Evolutionary conservation across 1,140 invertebrate species (phyloP), one percentile per base, ranked within the genome.

Genomic region (Pseudomyrmex concolor): DNA sequence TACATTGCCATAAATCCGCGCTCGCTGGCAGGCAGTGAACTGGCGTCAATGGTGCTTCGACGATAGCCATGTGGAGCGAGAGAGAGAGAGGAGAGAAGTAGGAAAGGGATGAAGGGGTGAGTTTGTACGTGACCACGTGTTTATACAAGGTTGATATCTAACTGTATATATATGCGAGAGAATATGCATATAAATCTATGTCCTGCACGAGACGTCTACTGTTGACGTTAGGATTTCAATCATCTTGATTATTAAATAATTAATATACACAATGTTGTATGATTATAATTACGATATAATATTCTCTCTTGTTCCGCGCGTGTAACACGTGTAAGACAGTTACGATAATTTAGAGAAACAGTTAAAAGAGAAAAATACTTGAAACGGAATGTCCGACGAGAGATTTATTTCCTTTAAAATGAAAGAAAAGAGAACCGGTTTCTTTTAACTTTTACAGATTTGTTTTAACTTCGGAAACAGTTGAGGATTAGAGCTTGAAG

Each of bases 11-110:
- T 94, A 94, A 94, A 94, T 94, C 90, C 88, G 86, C 83, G 89
- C 48, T 72, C 48, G 77, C 84, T 89, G 89, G 90, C 91, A 92
- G 89, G 89, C 91, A 90, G 91, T 91, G 91, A 93, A 93, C 91
- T 92, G 93, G 92, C 90, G 89, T 92, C 89, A 92, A 94, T 94
- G 91, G 93, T 92, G 88, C 92, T 93, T 92, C 86, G 88, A 83
- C 89, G 91, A 88, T 90, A 89, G 84, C 76, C 81, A 74, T 88
- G 87, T 88, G 86, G 86, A 86, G 87, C 83, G 78, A 87, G 85
- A 68, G 81, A 84, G 73, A 83, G 83, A 86, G 81, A 63, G 59
- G 73, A 45, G 48, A 13, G 43, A 54, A 25, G 9, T 12, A 12
- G 57, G 22, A 1, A 25, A 51, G 57, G 48, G 60, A 19, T 25